Conservation (phyloP, 2,113 vertebrate genomes). For the Eonycteris spelaea region DNA sequence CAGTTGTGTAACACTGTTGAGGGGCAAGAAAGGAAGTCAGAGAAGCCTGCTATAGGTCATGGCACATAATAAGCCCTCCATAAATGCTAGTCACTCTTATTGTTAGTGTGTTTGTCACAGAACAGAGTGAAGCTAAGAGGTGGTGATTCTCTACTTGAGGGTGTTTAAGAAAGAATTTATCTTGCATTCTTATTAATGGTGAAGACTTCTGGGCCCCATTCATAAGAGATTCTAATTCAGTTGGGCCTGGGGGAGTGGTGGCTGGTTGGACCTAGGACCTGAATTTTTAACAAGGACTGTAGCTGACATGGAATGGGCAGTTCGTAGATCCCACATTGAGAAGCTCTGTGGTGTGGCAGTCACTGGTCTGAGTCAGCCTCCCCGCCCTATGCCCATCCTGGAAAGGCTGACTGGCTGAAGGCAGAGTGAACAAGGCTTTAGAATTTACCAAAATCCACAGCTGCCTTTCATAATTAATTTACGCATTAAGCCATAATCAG, state of each 20-base stretch:
- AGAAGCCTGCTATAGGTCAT: background rate
- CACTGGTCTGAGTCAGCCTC: background rate
- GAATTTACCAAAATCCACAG: background rate
- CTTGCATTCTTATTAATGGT: background rate
- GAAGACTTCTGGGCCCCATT: background rate
- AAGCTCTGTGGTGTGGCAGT: background rate
- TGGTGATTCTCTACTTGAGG: background rate
- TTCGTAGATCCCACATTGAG: background rate
- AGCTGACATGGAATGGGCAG: background rate
- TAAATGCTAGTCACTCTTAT: background rate
- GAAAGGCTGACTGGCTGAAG: background rate
- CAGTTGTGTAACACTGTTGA: background rate
- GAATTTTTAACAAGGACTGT: background rate
- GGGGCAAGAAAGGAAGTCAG: background rate
- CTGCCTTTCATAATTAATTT: conserved; percentile 3
- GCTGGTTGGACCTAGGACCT: background rate
- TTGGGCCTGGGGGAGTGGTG: background rate
- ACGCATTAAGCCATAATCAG: background rate
- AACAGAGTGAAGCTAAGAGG: background rate
- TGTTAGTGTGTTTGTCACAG: background rate
- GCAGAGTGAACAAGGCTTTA: background rate
- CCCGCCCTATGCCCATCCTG: no score
- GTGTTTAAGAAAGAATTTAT: background rate
- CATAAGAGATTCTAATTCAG: background rate
- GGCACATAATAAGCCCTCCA: background rate